Base-by-base conservation (phyloP, 2,113 vertebrate genomes). In the Leptobrachium leishanense region DNA sequence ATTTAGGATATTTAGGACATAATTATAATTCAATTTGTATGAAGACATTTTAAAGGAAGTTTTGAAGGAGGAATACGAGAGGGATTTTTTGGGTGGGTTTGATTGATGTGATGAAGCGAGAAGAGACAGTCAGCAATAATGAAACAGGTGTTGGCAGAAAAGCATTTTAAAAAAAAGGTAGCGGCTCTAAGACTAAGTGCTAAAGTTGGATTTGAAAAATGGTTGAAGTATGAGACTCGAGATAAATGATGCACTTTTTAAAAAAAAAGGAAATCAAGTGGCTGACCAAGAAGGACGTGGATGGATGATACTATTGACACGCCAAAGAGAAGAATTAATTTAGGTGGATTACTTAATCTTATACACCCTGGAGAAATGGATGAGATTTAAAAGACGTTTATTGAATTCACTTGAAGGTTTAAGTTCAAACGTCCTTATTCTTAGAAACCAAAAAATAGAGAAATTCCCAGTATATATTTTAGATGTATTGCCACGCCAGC, bases 191-290 rank as follows among this genome's bases (percentile, higher is more conserved):
- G 43, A 42, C 43, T 70, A 46, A 55, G 54, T 77, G 68, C 76
- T 70, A 70, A 77, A 70, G 66, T 63, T 77, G 70, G 10, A 50
- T 77, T 77, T 77, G 76, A 77, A 62, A 77, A 77, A 77, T 77
- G 76, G 76, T 42, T 63, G 40, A 77, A 77, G 57, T 62, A 77
- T 42, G 55, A 63, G 76, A 55, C 55, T 42, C 42, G 70, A 77
- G 76, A 77, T 77, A 77, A 66, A 77, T 77, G 76, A 77, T 77
- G 54, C 46, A 46, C 67, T 77, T 77, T 70, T 77, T 67, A 50
- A 77, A 69, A 77, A 69, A 65, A 77, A 77, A 70, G 76, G 70
- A 77, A 77, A 77, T 77, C 67, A 77, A 77, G 76, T 59, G 42
- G 62, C 76, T 77, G 76, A 77, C 76, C 76, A 70, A 70, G 68